Percentiles rank a stretch among this genome's conserved stretches.
Evolutionary conservation across 2,888 invertebrate genomes (phyloP).

Genomic region (Chloromyia formosa): DNA sequence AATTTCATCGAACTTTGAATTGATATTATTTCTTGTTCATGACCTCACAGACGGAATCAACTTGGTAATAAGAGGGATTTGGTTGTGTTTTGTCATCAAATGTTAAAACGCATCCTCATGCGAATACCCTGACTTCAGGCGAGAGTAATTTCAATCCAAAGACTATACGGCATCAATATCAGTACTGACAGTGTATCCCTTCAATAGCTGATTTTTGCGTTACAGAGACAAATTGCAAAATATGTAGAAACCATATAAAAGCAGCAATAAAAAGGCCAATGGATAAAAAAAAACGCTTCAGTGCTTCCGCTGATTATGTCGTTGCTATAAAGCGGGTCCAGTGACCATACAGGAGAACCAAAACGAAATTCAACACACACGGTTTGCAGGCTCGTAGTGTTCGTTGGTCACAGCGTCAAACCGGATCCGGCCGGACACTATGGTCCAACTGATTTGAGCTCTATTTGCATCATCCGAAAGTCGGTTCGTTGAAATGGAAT

Average conservation of each 20-base stretch:
- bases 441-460: neutral
- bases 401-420: neutral
- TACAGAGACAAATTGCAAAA: slow-evolving; percentile 20
- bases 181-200: neutral
- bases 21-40: too few species aligned
- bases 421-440: slow-evolving; percentile 10
- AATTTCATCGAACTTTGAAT: too few species aligned
- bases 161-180: neutral
- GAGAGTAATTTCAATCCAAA: neutral
- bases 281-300: slow-evolving; percentile 41
- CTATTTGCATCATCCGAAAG: neutral
- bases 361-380: neutral
- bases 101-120: too few species aligned
- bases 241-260: slow-evolving; percentile 23
- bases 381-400: neutral
- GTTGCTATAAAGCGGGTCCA: neutral
- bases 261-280: slow-evolving; percentile 32
- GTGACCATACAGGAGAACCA: neutral
- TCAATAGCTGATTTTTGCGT: slow-evolving; percentile 33
- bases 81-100: too few species aligned
- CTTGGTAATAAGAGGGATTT: too few species aligned
- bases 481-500: neutral
- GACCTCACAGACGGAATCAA: too few species aligned
- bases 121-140: neutral
- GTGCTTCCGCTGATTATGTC: slow-evolving; percentile 36